Conservation (phyloP, 1,140 invertebrate species). For the Aphaenogaster ashmeadi region DNA sequence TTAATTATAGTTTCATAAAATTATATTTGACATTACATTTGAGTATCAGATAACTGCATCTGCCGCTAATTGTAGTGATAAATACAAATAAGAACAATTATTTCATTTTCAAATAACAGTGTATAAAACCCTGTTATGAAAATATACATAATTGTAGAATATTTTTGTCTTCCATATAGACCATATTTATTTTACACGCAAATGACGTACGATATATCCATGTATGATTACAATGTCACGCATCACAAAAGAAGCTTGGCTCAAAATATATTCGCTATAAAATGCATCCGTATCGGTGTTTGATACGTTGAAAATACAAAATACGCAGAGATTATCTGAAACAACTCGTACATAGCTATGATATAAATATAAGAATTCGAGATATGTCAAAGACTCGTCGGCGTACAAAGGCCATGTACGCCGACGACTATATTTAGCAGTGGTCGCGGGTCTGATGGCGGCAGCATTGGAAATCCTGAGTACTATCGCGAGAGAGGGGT, state of each 20-base stretch:
- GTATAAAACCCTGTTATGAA: neutral
- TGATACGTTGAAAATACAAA: neutral
- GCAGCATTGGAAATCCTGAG: constrained; percentile 59
- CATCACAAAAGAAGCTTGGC: neutral
- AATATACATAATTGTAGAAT: neutral
- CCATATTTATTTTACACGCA: neutral
- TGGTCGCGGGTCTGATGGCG: constrained; percentile 35
- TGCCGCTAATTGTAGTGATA: neutral
- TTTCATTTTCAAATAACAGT: neutral
- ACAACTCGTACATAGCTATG: neutral
- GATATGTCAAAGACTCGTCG: neutral
- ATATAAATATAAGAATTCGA: constrained; percentile 13
- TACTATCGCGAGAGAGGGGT: constrained; percentile 39
- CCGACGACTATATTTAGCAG: constrained; percentile 49
- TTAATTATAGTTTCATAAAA: neutral
- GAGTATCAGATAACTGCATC: neutral
- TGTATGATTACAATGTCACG: neutral
- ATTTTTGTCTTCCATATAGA: neutral
- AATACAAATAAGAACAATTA: neutral
- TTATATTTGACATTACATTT: neutral
- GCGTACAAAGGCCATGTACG: neutral
- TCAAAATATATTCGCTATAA: neutral
- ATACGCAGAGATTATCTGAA: neutral
- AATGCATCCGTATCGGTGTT: neutral
- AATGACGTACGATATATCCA: neutral